These are phyloP conservation scores for Euplagia quadripunctaria DNA, from an alignment of 2,888 invertebrate species.

Conservation along the genomic window DNA sequence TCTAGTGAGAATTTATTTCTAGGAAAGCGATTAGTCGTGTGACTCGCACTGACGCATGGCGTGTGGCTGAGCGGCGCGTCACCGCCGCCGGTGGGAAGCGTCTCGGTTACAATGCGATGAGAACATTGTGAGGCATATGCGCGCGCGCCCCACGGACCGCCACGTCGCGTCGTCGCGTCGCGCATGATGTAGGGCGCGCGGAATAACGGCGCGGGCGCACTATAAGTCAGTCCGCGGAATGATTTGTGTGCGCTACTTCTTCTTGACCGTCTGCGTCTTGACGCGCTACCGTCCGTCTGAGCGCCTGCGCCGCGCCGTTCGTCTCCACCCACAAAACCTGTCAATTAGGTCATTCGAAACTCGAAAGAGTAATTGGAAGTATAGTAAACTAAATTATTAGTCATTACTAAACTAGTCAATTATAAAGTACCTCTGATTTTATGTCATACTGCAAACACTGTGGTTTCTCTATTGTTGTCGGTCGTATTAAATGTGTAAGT, in stretches of 20 bases:
- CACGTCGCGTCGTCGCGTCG: conserved; percentile 11
- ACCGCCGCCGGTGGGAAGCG: background rate
- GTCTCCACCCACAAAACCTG: background rate
- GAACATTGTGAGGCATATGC: background rate
- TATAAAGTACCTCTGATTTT: no score
- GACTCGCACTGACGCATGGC: conserved; percentile 1
- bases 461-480: background rate
- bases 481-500: background rate
- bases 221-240: background rate
- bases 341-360: background rate
- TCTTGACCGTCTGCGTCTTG: background rate
- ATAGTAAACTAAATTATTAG: no score
- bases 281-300: background rate
- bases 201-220: background rate
- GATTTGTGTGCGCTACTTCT: background rate
- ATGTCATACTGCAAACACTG: background rate
- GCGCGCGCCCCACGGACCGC: background rate
- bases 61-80: background rate
- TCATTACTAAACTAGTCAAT: no score
- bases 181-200: conserved; percentile 5
- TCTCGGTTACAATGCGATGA: background rate
- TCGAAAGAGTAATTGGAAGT: background rate
- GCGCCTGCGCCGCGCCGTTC: background rate
- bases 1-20: conserved; percentile 18
- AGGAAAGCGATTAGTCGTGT: conserved; percentile 9